Conservation (phyloP, 1,140 invertebrate genomes). For the Cydia amplana region DNA sequence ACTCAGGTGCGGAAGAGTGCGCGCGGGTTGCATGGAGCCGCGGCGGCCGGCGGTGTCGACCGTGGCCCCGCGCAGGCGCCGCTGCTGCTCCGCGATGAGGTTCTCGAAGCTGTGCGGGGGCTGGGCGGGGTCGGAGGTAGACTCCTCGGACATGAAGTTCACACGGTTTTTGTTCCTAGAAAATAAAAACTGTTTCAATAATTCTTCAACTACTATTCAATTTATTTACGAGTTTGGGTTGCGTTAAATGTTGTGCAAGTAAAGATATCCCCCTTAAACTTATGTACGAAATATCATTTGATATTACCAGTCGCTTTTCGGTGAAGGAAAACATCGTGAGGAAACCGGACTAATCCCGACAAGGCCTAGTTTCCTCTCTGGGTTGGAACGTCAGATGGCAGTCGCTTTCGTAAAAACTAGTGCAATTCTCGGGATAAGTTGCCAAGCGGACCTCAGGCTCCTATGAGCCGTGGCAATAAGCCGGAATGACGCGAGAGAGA, state of each 20-base stretch:
- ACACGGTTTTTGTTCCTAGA: background rate
- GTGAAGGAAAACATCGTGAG: no score
- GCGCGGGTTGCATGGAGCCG: conserved; percentile 44
- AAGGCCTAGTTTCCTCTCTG: no score
- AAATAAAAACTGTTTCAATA: background rate
- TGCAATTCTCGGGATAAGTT: no score
- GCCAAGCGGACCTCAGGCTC: no score
- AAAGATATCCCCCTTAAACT: no score
- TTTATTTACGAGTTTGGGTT: background rate
- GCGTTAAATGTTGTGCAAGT: background rate
- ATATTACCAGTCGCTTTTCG: no score
- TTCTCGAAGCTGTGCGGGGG: conserved; percentile 59
- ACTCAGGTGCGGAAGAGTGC: conserved; percentile 54
- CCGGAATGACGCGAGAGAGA: no score
- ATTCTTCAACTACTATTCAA: background rate
- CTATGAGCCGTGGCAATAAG: no score
- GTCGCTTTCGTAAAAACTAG: no score
- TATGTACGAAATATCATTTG: no score
- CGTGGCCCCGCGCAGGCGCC: conserved; percentile 49
- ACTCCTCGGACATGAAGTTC: background rate
- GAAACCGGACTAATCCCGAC: no score
- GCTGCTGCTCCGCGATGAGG: conserved; percentile 61
- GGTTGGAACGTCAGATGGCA: no score
- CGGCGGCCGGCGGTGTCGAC: conserved; percentile 53
- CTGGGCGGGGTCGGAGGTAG: conserved; percentile 41